These are phyloP conservation scores for Stramonita haemastoma DNA, from an alignment of 2,888 invertebrate genomes.

Conservation along the genomic window DNA sequence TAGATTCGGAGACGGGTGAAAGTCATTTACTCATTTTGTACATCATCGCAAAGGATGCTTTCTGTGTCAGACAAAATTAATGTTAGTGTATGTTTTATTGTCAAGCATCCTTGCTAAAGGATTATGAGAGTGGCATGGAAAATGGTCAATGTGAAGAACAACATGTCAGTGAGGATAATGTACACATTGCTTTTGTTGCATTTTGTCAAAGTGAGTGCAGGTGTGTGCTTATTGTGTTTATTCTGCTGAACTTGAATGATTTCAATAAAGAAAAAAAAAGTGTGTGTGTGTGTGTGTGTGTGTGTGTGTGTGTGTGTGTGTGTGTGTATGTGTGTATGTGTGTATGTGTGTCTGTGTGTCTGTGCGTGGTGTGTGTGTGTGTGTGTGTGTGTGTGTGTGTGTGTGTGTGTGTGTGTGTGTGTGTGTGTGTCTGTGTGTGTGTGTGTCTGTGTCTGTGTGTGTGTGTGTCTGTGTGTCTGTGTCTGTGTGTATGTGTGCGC, in stretches of 20 bases:
- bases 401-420: too few relatives aligned
- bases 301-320: not conserved
- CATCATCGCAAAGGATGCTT: too few relatives aligned
- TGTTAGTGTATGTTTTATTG: too few relatives aligned
- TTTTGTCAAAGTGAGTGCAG: not conserved
- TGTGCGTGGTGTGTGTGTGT: too few relatives aligned
- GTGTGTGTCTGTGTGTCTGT: too few relatives aligned
- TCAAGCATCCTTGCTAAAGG: not conserved
- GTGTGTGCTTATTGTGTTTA: not conserved
- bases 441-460: too few relatives aligned
- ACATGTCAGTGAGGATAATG: not conserved
- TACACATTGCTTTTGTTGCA: not conserved
- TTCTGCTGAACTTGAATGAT: not conserved
- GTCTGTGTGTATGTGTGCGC: too few relatives aligned
- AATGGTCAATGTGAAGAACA: not conserved
- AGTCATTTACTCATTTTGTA: too few relatives aligned
- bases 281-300: not conserved
- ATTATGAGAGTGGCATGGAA: not conserved
- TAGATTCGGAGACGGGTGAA: too few relatives aligned
- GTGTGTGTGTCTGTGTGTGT: too few relatives aligned
- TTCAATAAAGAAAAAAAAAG: not conserved
- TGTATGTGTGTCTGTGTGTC: not conserved
- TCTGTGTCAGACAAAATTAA: too few relatives aligned
- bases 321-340: not conserved
- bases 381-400: too few relatives aligned